These are phyloP conservation scores for Ariolimax columbianus DNA, from an alignment of 2,888 invertebrate genomes.

Conservation along the genomic window DNA sequence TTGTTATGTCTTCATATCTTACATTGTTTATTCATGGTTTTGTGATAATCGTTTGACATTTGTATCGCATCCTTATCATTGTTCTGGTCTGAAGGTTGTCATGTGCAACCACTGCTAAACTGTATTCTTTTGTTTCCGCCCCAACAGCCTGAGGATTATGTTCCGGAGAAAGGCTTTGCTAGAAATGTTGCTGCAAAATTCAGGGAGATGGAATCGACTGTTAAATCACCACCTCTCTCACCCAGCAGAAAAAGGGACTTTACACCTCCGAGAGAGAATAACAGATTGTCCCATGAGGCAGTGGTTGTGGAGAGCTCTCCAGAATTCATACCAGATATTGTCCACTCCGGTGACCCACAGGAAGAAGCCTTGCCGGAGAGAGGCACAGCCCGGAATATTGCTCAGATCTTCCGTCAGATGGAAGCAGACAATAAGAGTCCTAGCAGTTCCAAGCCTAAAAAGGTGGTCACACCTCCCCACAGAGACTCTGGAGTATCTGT, in stretches of 20 bases:
- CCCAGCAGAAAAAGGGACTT: constrained; percentile 63
- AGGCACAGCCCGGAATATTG: constrained; percentile 67
- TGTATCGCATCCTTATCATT: neutral
- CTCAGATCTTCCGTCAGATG: constrained; percentile 67
- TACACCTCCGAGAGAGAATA: constrained; percentile 67
- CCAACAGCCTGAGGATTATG: constrained; percentile 59
- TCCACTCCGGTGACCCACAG: constrained; percentile 57
- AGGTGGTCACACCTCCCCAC: constrained; percentile 66
- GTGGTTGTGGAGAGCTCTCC: constrained; percentile 68
- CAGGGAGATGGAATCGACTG: constrained; percentile 63
- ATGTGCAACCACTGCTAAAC: neutral
- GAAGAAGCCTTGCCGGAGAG: constrained; percentile 68
- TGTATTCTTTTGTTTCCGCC: neutral
- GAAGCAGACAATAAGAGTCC: constrained; percentile 54
- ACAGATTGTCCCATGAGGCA: constrained; percentile 49
- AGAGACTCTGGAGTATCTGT: constrained; percentile 67
- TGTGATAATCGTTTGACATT: neutral
- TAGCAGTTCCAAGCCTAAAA: constrained; percentile 57
- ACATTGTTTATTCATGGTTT: too few relatives aligned
- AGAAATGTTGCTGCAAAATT: constrained; percentile 69
- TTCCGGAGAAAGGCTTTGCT: constrained; percentile 69
- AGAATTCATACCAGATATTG: constrained; percentile 59
- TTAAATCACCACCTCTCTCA: constrained; percentile 61
- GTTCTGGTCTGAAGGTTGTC: neutral
- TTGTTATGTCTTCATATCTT: too few relatives aligned